Percentiles rank a stretch among this genome's conserved stretches.
phyloP scores from a whole-genome alignment of 2,888 invertebrate species.

The Rhaphigaster nebulosa region DNA sequence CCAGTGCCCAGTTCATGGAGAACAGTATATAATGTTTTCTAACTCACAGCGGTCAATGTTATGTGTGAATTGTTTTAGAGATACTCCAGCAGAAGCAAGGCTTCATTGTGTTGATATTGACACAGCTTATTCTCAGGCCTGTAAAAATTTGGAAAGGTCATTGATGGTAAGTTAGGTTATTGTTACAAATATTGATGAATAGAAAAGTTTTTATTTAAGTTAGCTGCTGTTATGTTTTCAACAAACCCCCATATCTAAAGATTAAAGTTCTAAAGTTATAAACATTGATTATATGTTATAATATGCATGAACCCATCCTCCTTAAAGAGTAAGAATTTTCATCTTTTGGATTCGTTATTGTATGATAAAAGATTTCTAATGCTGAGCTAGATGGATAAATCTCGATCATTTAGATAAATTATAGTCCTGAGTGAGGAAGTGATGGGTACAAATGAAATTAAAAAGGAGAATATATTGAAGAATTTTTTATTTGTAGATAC shows the following conservation, averaged over 20 bases:
- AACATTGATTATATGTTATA: neutral
- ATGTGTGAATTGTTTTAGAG: slow-evolving; percentile 82
- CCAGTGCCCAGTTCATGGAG: slow-evolving; percentile 77
- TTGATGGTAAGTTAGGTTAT: slow-evolving; percentile 69
- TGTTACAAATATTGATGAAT: neutral
- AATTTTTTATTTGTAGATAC: too few relatives aligned
- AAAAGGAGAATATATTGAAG: too few relatives aligned
- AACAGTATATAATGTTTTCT: slow-evolving; percentile 83
- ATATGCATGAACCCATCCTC: neutral
- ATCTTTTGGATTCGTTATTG: neutral
- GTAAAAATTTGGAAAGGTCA: slow-evolving; percentile 79
- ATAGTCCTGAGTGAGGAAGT: neutral
- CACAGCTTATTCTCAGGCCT: slow-evolving; percentile 79
- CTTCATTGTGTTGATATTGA: slow-evolving; percentile 82
- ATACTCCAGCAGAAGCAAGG: slow-evolving; percentile 77
- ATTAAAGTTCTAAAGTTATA: neutral
- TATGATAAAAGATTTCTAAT: neutral
- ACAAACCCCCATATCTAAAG: too few relatives aligned
- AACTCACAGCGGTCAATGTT: slow-evolving; percentile 79
- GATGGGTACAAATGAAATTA: too few relatives aligned
- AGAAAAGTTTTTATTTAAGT: neutral
- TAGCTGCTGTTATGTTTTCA: too few relatives aligned
- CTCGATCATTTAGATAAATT: neutral
- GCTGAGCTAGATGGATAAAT: neutral
- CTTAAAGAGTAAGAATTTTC: neutral